phyloP scores from a whole-genome alignment of 2,797 vertebrate species.

The Acanthornis magna region DNA sequence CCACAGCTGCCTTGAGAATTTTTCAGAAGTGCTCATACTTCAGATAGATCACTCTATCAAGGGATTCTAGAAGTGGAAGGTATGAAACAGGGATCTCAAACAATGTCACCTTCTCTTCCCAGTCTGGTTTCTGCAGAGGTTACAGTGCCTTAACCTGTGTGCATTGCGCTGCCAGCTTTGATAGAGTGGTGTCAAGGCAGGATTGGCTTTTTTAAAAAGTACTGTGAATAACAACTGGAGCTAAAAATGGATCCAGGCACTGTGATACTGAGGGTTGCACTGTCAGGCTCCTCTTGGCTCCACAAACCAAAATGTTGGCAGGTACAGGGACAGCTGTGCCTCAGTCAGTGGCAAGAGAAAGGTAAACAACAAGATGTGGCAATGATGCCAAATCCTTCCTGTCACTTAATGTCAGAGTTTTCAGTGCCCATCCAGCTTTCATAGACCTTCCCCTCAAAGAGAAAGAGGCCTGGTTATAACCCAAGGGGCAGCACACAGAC shows the following conservation, averaged over 20 bases:
- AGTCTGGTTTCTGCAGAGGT: neutral
- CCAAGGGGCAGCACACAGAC: neutral
- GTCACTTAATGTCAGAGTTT: neutral
- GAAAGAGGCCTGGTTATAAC: neutral
- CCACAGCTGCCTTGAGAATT: neutral
- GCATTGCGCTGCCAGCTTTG: neutral
- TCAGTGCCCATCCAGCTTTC: neutral
- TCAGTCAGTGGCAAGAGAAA: neutral
- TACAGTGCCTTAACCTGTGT: neutral
- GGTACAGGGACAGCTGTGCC: neutral
- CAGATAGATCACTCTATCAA: neutral
- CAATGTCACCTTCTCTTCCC: neutral
- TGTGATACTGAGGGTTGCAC: neutral
- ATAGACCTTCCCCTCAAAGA: neutral
- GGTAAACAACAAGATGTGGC: neutral
- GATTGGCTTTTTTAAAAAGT: too few relatives aligned
- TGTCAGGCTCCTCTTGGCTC: neutral
- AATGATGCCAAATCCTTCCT: neutral
- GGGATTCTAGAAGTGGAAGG: neutral
- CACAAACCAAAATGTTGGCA: neutral
- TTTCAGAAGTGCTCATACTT: neutral
- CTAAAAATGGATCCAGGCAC: neutral
- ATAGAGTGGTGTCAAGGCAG: neutral
- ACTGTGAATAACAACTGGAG: neutral
- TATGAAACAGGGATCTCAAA: neutral